Evolutionary conservation across 2,797 vertebrate species (phyloP).

Genomic region (Vultur gryphus): DNA sequence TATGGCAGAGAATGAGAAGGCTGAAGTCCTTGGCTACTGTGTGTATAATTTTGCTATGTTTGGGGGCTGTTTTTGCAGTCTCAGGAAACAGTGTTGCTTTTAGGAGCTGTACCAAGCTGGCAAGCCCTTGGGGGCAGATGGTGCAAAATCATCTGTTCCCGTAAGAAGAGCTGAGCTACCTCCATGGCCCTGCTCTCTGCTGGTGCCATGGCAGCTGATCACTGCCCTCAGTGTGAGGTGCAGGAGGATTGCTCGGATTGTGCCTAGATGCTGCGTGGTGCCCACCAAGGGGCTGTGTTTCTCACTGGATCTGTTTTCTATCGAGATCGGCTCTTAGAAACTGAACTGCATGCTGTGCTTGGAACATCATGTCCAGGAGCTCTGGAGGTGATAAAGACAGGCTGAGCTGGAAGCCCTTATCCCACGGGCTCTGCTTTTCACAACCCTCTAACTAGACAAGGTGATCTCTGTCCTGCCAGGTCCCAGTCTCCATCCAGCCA

Average conservation of each 20-base stretch:
- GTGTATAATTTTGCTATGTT: neutral
- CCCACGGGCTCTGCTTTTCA: neutral
- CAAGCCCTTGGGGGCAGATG: neutral
- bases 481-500: neutral
- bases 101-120: neutral
- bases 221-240: neutral
- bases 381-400: neutral
- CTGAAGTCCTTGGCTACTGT: neutral
- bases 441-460: neutral
- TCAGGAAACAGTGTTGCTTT: neutral
- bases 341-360: neutral
- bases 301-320: neutral
- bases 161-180: neutral
- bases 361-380: neutral
- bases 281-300: neutral
- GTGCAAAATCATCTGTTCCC: neutral
- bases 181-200: neutral
- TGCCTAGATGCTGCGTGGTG: neutral
- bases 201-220: accelerated
- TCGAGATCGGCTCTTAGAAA: neutral
- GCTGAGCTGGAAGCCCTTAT: neutral
- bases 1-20: neutral
- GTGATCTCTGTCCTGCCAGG: neutral
- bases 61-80: neutral
- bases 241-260: neutral